These are phyloP conservation scores for Pollenia angustigena DNA, from an alignment of 2,888 invertebrate genomes.

Conservation along the genomic window DNA sequence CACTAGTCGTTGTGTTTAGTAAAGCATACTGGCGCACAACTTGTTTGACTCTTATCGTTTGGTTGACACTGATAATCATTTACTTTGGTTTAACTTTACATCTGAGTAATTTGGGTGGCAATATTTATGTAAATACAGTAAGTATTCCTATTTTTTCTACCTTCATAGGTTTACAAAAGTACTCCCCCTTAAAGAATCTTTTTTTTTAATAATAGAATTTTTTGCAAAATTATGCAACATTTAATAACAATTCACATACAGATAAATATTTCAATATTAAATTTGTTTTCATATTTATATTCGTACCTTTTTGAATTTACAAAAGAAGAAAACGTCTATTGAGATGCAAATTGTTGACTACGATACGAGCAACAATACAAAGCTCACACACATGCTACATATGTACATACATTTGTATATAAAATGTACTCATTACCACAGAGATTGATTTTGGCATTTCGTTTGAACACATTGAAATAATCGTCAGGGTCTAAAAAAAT, in stretches of 20 bases:
- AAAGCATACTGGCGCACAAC: slow-evolving; percentile 88
- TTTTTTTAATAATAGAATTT: background rate
- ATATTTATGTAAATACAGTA: slow-evolving; percentile 89
- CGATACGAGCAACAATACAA: no score
- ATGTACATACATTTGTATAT: no score
- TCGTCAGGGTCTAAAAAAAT: no score
- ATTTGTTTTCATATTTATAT: background rate
- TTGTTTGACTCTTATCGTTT: slow-evolving; percentile 88
- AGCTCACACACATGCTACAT: no score
- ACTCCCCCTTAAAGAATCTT: background rate
- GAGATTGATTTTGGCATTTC: no score
- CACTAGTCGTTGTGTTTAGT: slow-evolving; percentile 88
- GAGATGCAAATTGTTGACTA: background rate
- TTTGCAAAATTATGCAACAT: background rate
- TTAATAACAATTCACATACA: background rate
- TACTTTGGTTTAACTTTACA: slow-evolving; percentile 92
- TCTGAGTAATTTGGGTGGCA: slow-evolving; percentile 89
- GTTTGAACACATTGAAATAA: no score
- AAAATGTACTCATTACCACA: no score
- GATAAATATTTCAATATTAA: background rate
- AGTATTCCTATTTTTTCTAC: slow-evolving; percentile 74
- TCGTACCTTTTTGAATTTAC: background rate
- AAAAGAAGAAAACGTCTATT: background rate
- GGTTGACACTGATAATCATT: slow-evolving; percentile 90
- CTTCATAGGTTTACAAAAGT: background rate